Base-by-base conservation (phyloP, 2,888 invertebrate species). In the Coenonympha glycerion region DNA sequence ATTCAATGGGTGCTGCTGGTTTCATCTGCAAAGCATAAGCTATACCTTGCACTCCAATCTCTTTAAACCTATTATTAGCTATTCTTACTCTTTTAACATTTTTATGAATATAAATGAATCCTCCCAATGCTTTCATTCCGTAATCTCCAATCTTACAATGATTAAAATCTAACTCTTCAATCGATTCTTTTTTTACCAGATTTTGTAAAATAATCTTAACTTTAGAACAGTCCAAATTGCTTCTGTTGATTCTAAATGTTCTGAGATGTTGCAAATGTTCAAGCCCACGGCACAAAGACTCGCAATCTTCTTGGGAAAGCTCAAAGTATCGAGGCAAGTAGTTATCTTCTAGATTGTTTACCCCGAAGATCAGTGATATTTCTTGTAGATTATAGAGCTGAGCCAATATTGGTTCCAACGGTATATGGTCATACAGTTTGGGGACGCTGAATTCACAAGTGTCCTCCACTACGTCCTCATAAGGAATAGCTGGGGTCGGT, bases 61-160 rank as follows among this genome's bases (percentile, higher is more conserved):
- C 79, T 41, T 88, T 88, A 49, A 90, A 90, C 41, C 80, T 73
- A 62, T 90, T 90, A 64, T 91, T 89, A 9, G 83, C 79, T 40
- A 91, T 79, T 52, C 87, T 78, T 1, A 91, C 69, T 45, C 72
- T 68, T 60, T 79, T 87, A 16, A 91, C 63, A 31, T 79, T 82
- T 6, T 72, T 76, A 60, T 90, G 89, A 6, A 81, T 59, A 26
- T 61, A 74, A 45, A 89, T 80, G 52, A 90, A 77, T 56, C 90
- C 90, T 0, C 90, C 91, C 2, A 92, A 73, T 13, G 91, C 91
- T 49, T 90, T 83, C 63, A 91, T 90, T 0, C 92, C 92, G 37
- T 83, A 79, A 65, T 92, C 89, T 2, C 86, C 89, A 41, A 92
- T 89, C 59, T 89, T 86, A 66, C 92, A 92, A 65, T 92, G 89